These are phyloP conservation scores for Muricea muricata DNA, from an alignment of 92 coral and sea anemone genomes.

Conservation along the genomic window DNA sequence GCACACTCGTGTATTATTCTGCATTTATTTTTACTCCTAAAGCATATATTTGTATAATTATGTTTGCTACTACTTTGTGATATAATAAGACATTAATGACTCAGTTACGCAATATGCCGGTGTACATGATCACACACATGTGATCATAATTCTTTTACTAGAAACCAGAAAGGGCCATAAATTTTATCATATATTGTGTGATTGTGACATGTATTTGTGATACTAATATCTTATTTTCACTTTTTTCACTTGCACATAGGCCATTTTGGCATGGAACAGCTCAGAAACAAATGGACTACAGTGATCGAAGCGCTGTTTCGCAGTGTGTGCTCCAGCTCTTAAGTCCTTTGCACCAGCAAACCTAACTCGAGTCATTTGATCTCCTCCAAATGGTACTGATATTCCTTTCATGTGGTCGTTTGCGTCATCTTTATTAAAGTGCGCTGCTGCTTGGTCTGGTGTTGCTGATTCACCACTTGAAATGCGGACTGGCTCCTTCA, in stretches of 20 bases:
- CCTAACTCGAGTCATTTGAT: conserved; percentile 61
- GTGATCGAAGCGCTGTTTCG: conserved; percentile 62
- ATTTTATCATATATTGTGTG: background rate
- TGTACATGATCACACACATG: background rate
- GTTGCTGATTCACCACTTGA: background rate
- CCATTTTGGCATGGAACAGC: conserved; percentile 65
- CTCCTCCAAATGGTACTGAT: conserved; percentile 62
- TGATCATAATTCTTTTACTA: background rate
- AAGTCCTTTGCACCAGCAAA: conserved; percentile 64
- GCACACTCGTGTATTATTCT: background rate
- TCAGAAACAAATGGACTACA: conserved; percentile 65
- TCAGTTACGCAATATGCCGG: background rate
- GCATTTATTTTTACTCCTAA: background rate
- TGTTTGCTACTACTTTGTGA: background rate
- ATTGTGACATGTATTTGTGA: background rate
- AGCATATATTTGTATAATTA: too few relatives aligned
- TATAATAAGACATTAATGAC: background rate
- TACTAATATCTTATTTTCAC: background rate
- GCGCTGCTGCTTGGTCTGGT: background rate
- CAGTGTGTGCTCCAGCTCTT: conserved; percentile 17
- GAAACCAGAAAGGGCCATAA: too few relatives aligned
- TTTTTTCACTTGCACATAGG: conserved; percentile 65
- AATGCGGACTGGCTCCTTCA: background rate
- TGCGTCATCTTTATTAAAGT: background rate
- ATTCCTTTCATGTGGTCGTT: conserved; percentile 59